These are phyloP conservation scores for Heteractis magnifica DNA, from an alignment of 92 coral and sea anemone species.

Conservation along the genomic window DNA sequence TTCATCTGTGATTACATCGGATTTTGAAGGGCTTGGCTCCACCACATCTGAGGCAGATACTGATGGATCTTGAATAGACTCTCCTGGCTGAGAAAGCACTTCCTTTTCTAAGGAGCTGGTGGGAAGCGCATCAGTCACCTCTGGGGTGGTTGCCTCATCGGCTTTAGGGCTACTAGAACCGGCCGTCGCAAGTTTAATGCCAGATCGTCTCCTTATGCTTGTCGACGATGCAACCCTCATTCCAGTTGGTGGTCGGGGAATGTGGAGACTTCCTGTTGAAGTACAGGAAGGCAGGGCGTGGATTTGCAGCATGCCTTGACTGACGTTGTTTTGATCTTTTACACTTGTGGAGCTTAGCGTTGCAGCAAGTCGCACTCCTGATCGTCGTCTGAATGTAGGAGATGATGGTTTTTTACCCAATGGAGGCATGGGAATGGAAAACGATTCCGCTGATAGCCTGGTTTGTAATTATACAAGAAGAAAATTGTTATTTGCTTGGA, in stretches of 20 bases:
- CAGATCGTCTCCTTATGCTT: neutral
- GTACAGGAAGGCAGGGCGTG: neutral
- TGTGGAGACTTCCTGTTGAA: neutral
- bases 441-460: neutral
- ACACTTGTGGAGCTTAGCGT: neutral
- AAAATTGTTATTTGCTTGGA: neutral
- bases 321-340: neutral
- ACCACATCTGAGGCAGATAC: neutral
- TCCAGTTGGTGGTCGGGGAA: neutral
- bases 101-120: neutral
- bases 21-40: neutral
- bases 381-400: neutral
- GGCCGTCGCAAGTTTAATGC: neutral
- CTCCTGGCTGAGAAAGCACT: neutral
- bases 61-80: neutral
- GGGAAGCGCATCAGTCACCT: neutral
- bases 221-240: neutral
- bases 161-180: neutral
- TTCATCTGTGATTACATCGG: neutral
- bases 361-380: neutral
- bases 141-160: neutral
- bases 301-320: neutral
- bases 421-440: constrained; percentile 3
- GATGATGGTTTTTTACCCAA: constrained; percentile 2
- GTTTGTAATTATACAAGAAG: neutral